Conservation (phyloP, 2,888 invertebrate genomes). For the Ectemnius lituratus region DNA sequence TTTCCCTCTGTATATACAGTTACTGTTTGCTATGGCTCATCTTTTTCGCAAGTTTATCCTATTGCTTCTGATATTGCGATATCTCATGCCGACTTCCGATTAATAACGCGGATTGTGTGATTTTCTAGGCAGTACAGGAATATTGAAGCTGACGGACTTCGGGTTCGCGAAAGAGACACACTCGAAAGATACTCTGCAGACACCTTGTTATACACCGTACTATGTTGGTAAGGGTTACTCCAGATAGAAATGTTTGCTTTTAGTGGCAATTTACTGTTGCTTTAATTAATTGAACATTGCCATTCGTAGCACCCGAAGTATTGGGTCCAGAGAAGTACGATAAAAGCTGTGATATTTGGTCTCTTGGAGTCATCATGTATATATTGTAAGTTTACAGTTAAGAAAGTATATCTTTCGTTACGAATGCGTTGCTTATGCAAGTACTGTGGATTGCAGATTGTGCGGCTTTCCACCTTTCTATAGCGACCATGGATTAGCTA, state of each 20-base stretch:
- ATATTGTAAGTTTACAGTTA: conserved; percentile 85
- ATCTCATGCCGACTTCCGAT: not conserved
- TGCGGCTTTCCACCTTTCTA: conserved; percentile 99
- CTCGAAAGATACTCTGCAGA: conserved; percentile 92
- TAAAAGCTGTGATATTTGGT: conserved; percentile 99
- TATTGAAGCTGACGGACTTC: conserved; percentile 98
- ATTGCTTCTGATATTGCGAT: conserved; percentile 5
- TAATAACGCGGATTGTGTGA: not conserved
- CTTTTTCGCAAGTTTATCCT: too few species aligned
- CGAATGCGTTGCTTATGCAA: too few species aligned
- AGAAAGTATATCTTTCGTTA: too few species aligned
- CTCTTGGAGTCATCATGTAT: conserved; percentile 99
- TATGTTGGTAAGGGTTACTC: conserved; percentile 88
- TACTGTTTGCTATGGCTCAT: too few species aligned
- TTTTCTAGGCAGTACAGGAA: conserved; percentile 82
- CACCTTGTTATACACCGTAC: conserved; percentile 99
- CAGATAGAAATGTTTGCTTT: conserved; percentile 35
- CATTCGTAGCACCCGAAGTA: conserved; percentile 86
- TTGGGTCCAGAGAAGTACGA: conserved; percentile 98
- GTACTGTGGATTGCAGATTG: conserved; percentile 78
- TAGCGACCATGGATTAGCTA: conserved; percentile 97
- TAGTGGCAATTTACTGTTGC: not conserved
- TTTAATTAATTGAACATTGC: conserved; percentile 8
- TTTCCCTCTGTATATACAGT: too few species aligned
- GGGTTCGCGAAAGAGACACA: conserved; percentile 98